Evolutionary conservation across 2,888 invertebrate genomes (phyloP).

Genomic region (Dolomedes plantarius): DNA sequence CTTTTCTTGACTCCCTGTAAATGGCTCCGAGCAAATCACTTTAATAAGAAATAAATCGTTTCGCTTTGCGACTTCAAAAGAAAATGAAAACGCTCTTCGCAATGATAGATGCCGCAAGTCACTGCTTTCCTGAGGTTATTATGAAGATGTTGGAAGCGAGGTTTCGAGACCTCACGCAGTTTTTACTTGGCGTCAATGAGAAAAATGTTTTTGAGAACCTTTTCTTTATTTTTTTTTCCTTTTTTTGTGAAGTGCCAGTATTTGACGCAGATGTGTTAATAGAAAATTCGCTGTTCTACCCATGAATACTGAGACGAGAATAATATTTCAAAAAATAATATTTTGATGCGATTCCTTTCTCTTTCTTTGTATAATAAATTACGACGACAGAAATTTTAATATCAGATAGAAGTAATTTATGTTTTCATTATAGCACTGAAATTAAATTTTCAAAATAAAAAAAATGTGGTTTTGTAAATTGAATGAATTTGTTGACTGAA

Average conservation of each 20-base stretch:
- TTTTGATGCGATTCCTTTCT: too few relatives aligned
- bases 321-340: too few relatives aligned
- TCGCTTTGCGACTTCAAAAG: constrained; percentile 31
- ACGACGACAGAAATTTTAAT: background rate
- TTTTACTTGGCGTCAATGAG: constrained; percentile 1
- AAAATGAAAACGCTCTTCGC: constrained; percentile 19
- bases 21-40: background rate
- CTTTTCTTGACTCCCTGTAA: background rate
- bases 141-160: constrained; percentile 16
- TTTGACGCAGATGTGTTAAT: constrained; percentile 1
- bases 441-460: too few relatives aligned
- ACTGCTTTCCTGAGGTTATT: background rate
- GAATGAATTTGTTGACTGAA: too few relatives aligned
- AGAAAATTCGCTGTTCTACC: background rate
- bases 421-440: too few relatives aligned
- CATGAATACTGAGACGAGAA: background rate
- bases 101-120: constrained; percentile 2
- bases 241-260: background rate
- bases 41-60: constrained; percentile 33
- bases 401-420: too few relatives aligned
- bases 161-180: constrained; percentile 15
- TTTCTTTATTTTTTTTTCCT: background rate
- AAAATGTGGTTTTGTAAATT: too few relatives aligned
- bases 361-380: background rate
- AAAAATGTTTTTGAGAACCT: background rate